These are phyloP conservation scores for Lampropteryx suffumata DNA, from an alignment of 2,888 invertebrate species.

Conservation along the genomic window DNA sequence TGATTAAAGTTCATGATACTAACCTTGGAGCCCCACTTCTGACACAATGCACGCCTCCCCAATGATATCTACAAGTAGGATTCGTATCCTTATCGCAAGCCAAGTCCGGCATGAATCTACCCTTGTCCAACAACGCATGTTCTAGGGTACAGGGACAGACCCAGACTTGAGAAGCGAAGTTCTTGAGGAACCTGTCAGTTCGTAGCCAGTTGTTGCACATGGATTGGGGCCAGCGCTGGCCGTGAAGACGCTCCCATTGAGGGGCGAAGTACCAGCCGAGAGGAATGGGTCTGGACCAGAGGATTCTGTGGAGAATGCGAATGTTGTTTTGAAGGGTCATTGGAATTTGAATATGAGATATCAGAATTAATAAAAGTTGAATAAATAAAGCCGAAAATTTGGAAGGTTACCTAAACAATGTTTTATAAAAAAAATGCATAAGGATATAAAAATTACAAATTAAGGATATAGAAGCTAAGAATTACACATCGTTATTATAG, in stretches of 20 bases:
- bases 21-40: slow-evolving; percentile 95
- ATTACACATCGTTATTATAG: no score
- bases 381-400: no score
- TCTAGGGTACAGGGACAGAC: slow-evolving; percentile 96
- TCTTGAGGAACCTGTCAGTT: slow-evolving; percentile 91
- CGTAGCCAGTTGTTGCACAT: slow-evolving; percentile 96
- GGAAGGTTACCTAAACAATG: no score
- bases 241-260: slow-evolving; percentile 93
- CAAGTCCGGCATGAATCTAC: slow-evolving; percentile 94
- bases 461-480: no score
- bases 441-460: no score
- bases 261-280: slow-evolving; percentile 95
- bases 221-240: slow-evolving; percentile 90
- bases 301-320: slow-evolving; percentile 68
- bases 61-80: slow-evolving; percentile 93
- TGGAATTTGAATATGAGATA: no score
- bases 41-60: slow-evolving; percentile 96
- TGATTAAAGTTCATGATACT: not conserved
- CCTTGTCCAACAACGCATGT: slow-evolving; percentile 96
- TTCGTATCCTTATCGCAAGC: slow-evolving; percentile 96
- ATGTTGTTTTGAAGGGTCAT: not conserved
- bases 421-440: no score
- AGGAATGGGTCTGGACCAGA: slow-evolving; percentile 97
- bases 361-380: no score
- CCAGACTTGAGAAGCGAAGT: slow-evolving; percentile 92